These are phyloP conservation scores for Chymomyza procnemis DNA, from an alignment of 2,888 invertebrate species.

Conservation along the genomic window DNA sequence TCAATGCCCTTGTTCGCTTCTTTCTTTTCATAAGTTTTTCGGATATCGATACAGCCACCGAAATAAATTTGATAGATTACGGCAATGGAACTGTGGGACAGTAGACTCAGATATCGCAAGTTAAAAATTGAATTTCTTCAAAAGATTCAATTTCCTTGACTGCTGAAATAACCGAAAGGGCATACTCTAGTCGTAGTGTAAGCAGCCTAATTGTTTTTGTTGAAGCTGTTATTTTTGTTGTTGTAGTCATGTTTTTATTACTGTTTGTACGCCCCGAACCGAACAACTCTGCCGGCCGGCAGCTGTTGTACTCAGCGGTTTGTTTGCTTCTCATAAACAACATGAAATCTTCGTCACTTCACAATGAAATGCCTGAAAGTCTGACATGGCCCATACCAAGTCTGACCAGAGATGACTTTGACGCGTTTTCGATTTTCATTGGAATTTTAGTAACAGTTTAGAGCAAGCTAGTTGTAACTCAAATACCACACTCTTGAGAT, in stretches of 20 bases:
- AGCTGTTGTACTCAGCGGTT: neutral
- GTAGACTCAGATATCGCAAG: too few relatives aligned
- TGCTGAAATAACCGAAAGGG: too few relatives aligned
- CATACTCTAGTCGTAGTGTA: neutral
- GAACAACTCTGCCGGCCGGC: constrained; percentile 26
- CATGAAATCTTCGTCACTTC: constrained; percentile 67
- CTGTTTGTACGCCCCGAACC: constrained; percentile 62
- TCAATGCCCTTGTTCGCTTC: too few relatives aligned
- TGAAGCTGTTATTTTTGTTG: constrained; percentile 11
- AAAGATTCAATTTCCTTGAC: too few relatives aligned
- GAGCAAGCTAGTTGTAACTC: neutral
- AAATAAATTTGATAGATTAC: too few relatives aligned
- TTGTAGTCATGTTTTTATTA: constrained; percentile 66
- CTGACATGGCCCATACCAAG: constrained; percentile 65
- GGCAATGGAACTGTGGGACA: too few relatives aligned
- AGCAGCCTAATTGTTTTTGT: constrained; percentile 8
- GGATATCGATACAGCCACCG: too few relatives aligned
- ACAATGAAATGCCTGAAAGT: constrained; percentile 69
- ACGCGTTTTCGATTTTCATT: constrained; percentile 63
- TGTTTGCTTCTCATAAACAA: constrained; percentile 71
- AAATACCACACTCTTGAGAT: constrained; percentile 20
- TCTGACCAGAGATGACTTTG: constrained; percentile 34
- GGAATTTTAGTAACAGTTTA: constrained; percentile 50
- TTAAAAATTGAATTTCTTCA: too few relatives aligned
- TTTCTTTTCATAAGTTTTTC: too few relatives aligned